Evolutionary conservation across 2,797 vertebrate genomes (phyloP).

Genomic region (Dryobates pubescens): DNA sequence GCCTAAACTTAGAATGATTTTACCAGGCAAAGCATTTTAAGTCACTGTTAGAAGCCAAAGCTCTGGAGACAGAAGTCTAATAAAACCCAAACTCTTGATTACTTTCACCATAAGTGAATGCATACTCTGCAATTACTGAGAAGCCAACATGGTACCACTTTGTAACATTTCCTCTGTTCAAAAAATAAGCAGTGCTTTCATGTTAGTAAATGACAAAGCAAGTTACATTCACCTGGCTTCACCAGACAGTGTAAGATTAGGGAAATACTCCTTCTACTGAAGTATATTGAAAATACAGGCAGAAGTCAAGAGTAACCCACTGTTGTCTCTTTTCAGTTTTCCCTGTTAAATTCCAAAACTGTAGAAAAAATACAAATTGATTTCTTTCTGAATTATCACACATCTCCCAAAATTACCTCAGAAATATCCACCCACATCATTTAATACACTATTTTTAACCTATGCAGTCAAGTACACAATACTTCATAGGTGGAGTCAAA

Average conservation of each 20-base stretch:
- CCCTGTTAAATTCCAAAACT: neutral
- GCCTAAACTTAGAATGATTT: neutral
- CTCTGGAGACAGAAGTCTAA: neutral
- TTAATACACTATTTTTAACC: neutral
- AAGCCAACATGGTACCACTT: neutral
- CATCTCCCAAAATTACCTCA: neutral
- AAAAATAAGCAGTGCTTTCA: neutral
- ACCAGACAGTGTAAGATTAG: neutral
- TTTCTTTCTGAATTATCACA: neutral
- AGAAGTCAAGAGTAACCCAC: neutral
- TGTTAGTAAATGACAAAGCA: neutral
- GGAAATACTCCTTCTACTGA: neutral
- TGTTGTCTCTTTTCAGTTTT: neutral
- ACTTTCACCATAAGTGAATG: neutral
- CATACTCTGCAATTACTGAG: neutral
- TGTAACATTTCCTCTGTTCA: conserved; percentile 12
- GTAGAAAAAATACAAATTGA: neutral
- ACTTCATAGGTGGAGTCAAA: neutral
- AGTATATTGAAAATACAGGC: neutral
- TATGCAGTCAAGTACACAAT: neutral
- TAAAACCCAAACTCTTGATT: neutral
- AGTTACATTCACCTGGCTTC: neutral
- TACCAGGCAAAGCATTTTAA: neutral
- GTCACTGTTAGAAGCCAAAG: neutral
- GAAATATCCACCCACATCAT: neutral